Percentiles rank a stretch among this genome's conserved stretches.
These are phyloP conservation scores for Phymastichus coffea DNA, from an alignment of 1,140 invertebrate genomes.

Conservation along the genomic window DNA sequence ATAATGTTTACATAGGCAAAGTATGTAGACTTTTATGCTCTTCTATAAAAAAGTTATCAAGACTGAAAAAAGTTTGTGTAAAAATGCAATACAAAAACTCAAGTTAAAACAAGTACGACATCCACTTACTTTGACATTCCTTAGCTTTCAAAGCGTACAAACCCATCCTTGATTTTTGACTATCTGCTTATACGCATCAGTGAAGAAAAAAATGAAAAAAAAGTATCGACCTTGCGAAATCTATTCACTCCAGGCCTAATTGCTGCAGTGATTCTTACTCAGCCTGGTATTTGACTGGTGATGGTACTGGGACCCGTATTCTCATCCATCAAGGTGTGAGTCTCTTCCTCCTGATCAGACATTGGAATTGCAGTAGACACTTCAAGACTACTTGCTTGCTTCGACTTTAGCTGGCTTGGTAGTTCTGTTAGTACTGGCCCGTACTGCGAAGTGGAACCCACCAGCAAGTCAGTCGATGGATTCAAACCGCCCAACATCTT, in stretches of 20 bases:
- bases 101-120: neutral
- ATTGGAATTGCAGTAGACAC: constrained; percentile 42
- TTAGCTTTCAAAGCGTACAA: constrained; percentile 2
- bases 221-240: constrained; percentile 20
- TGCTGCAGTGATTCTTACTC: constrained; percentile 32
- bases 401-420: constrained; percentile 49
- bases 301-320: constrained; percentile 39
- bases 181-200: constrained; percentile 23
- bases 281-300: constrained; percentile 49
- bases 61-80: constrained; percentile 2
- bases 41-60: neutral
- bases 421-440: constrained; percentile 56
- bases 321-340: constrained; percentile 52
- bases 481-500: constrained; percentile 60
- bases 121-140: neutral
- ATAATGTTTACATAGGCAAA: too few species aligned
- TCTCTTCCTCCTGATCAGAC: constrained; percentile 55
- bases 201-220: constrained; percentile 23
- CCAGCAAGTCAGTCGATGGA: constrained; percentile 58
- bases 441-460: constrained; percentile 59
- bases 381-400: constrained; percentile 39
- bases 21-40: neutral
- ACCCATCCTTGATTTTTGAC: constrained; percentile 15
- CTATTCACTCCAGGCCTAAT: neutral
- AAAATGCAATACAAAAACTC: neutral